Percentiles rank a stretch among this genome's conserved stretches.
Conservation (phyloP, 2,113 vertebrate genomes). For the Limanda limanda region DNA sequence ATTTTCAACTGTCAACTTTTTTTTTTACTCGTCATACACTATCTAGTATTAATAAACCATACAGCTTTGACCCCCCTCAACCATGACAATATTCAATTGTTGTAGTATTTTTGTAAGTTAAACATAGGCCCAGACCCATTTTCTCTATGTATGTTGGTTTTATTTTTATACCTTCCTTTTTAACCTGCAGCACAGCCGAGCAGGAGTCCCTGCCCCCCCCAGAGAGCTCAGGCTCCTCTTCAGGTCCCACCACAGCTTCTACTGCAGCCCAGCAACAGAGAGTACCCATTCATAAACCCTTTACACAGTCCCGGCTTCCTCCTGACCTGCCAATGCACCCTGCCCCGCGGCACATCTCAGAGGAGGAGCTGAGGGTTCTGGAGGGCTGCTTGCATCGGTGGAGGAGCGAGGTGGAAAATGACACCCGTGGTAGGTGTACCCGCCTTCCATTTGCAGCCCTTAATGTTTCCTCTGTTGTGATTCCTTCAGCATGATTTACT, state of each 20-base stretch:
- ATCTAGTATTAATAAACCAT: no score
- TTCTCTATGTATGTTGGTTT: not conserved
- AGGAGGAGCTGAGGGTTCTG: constrained; percentile 93
- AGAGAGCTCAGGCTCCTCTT: constrained; percentile 82
- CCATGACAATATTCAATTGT: no score
- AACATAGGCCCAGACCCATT: not conserved
- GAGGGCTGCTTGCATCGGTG: constrained; percentile 97
- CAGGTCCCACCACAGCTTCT: constrained; percentile 77
- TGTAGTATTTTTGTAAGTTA: no score
- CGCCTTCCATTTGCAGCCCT: not conserved
- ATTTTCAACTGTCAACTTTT: no score
- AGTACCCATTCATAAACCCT: constrained; percentile 93
- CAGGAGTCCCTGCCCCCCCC: constrained; percentile 82
- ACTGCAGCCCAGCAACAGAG: constrained; percentile 82
- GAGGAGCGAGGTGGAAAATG: constrained; percentile 98
- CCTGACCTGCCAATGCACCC: constrained; percentile 97
- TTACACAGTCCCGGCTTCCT: constrained; percentile 95
- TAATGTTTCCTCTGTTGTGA: not conserved
- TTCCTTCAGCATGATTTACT: not conserved
- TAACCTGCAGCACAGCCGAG: constrained; percentile 84
- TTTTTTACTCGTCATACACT: no score
- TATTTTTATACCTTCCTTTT: not conserved
- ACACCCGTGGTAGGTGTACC: constrained; percentile 88
- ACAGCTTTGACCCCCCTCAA: no score
- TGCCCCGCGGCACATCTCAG: constrained; percentile 93